Base-by-base conservation (phyloP, 2,888 invertebrate genomes). In the Crocallis elinguaria region DNA sequence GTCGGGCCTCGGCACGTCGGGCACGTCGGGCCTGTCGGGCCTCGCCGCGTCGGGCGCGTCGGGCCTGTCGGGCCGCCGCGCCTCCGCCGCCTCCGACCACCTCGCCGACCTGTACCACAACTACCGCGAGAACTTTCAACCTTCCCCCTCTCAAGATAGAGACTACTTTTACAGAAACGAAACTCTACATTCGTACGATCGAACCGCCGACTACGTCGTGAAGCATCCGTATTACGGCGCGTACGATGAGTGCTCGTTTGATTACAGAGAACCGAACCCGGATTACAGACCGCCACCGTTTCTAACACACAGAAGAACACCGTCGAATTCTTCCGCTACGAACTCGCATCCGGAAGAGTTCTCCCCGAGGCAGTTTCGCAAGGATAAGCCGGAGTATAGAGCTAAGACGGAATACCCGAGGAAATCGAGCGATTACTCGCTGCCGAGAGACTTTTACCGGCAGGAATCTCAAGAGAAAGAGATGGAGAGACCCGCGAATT, bases 271-370 rank as follows among this genome's bases (percentile, higher is more conserved):
- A 37, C 80, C 88, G 0, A 71, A 86, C 0, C 80, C 86, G 0
- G 89, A 89, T 14, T 88, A 84, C 57, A 55, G 86, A 46, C 83
- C 81, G 2, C 67, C 76, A 0, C 82, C 79, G 6, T 92, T 88
- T 66, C 80, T 86, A 25, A 82, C 92, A 0, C 97, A 97, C 80
- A 93, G 95, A 64, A 93, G 97, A 49, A 96, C 96, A 0, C 94
- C 96, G 0, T 96, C 96, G 0, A 96, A 96, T 71, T 94, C 96
- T 3, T 94, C 94, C 0, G 92, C 90, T 0, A 84, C 92, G 0
- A 88, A 89, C 41, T 93, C 93, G 0, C 94, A 90, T 66, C 88
- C 77, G 35, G 93, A 90, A 13, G 90, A 90, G 36, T 89, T 88
- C 62, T 88, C 89, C 0, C 88, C 88, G 1, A 66, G 87, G 42